These are phyloP conservation scores for Daktulosphaira vitifoliae DNA, from an alignment of 1,140 invertebrate species.

Conservation along the genomic window DNA sequence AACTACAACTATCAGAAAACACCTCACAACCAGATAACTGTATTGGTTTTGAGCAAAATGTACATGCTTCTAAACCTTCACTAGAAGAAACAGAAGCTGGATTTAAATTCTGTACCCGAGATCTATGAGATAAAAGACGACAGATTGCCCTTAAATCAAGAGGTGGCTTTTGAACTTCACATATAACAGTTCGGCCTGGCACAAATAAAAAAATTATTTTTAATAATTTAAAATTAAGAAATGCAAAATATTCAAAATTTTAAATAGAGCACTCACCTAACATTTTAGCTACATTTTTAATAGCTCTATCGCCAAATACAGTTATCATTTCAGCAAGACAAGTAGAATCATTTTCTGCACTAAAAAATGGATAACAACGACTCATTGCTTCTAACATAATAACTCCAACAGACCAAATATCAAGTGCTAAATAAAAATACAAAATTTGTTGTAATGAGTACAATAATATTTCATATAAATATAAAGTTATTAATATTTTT, in stretches of 20 bases:
- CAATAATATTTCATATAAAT: not conserved
- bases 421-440: constrained; percentile 54
- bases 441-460: constrained; percentile 3
- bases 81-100: constrained; percentile 6
- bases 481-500: too few species aligned
- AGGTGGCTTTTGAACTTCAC: constrained; percentile 26
- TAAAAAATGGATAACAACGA: constrained; percentile 74
- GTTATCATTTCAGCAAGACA: constrained; percentile 75
- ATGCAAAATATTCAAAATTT: not conserved
- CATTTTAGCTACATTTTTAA: constrained; percentile 58
- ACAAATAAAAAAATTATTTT: not conserved
- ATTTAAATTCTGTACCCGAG: constrained; percentile 7
- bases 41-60: constrained; percentile 18
- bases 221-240: not conserved
- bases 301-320: constrained; percentile 62
- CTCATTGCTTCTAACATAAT: constrained; percentile 73
- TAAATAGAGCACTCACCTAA: constrained; percentile 49
- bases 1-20: constrained; percentile 29
- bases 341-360: constrained; percentile 67
- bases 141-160: constrained; percentile 19
- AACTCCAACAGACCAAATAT: constrained; percentile 82
- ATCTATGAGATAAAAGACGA: constrained; percentile 22
- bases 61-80: constrained; percentile 13
- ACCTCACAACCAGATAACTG: constrained; percentile 21
- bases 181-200: constrained; percentile 24